Conservation (phyloP, 1,140 invertebrate species). For the Sitodiplosis mosellana region DNA sequence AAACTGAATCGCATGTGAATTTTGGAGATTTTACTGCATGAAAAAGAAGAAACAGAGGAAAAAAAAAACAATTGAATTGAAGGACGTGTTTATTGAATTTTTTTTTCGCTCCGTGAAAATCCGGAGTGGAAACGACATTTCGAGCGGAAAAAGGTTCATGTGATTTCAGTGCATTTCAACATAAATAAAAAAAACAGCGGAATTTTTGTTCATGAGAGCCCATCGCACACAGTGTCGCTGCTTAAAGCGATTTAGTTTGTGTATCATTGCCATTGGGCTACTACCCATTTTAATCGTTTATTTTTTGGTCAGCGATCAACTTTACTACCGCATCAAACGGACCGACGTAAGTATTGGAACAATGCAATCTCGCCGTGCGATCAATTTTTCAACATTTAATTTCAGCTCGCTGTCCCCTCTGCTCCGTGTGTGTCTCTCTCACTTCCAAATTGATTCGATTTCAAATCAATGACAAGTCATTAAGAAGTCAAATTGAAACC, state of each 20-base stretch:
- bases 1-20: no score
- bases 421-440: no score
- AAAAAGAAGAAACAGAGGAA: no score
- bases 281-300: slow-evolving; percentile 21
- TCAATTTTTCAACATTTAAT: not conserved
- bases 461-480: not conserved
- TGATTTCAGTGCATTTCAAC: no score
- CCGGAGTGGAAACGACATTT: no score
- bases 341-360: slow-evolving; percentile 19
- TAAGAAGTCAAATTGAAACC: not conserved
- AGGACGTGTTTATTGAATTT: no score
- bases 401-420: no score
- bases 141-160: no score
- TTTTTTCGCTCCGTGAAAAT: no score
- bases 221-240: slow-evolving; percentile 22
- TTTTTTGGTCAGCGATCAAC: slow-evolving; percentile 20
- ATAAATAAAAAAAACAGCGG: no score
- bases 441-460: not conserved
- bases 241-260: slow-evolving; percentile 23
- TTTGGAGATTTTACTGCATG: no score
- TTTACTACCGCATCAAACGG: slow-evolving; percentile 23
- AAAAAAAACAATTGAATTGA: no score
- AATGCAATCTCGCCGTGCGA: not conserved
- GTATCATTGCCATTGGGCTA: slow-evolving; percentile 21
- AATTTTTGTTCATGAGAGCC: slow-evolving; percentile 15